phyloP scores from a whole-genome alignment of 2,797 vertebrate species.

The Trematomus bernacchii region DNA sequence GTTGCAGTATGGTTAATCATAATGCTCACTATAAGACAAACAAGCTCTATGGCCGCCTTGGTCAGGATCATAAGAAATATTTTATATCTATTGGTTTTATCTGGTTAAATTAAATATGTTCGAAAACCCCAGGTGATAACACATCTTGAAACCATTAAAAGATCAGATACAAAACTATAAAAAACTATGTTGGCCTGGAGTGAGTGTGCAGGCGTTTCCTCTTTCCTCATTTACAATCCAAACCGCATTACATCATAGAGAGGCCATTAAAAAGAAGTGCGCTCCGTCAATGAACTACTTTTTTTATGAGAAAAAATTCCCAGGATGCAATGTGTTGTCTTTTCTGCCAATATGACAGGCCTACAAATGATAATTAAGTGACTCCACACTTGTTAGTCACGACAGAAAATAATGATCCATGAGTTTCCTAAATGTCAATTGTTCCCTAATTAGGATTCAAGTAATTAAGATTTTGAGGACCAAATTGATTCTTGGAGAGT shows the following conservation, averaged over 20 bases:
- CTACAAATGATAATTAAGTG: not conserved
- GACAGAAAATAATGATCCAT: not conserved
- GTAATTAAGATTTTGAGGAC: not conserved
- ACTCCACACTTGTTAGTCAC: not conserved
- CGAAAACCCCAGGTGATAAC: too few species aligned
- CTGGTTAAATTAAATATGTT: too few species aligned
- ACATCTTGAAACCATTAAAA: too few species aligned
- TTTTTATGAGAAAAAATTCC: not conserved
- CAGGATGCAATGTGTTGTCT: not conserved
- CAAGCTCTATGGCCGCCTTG: too few species aligned
- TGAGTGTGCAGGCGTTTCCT: too few species aligned
- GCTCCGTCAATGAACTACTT: not conserved
- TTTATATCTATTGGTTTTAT: too few species aligned
- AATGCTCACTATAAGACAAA: too few species aligned
- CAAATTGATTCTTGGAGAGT: not conserved
- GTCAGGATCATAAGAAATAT: too few species aligned
- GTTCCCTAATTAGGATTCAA: not conserved
- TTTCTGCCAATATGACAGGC: not conserved
- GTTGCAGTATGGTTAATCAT: too few species aligned
- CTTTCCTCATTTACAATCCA: not conserved
- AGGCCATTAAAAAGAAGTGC: not conserved
- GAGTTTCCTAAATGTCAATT: slow-evolving; percentile 1
- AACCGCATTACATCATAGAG: not conserved
- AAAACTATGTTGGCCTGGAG: too few species aligned
- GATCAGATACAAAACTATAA: too few species aligned